Evolutionary conservation across 1,140 invertebrate species (phyloP), one percentile per base, ranked within the genome.

Genomic region (Diploscapter pachys): DNA sequence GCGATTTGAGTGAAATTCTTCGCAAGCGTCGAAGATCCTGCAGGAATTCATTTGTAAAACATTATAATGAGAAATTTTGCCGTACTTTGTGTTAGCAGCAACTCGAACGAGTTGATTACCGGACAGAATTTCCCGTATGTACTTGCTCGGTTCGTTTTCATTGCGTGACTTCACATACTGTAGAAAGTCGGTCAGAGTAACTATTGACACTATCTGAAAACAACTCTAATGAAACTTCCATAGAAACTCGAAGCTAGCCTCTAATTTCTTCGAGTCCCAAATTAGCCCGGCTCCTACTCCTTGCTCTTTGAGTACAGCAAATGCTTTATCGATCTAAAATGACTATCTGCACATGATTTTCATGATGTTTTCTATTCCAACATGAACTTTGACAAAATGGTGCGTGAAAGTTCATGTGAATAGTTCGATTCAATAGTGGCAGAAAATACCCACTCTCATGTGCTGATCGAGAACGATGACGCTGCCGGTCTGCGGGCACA

Each of bases 281-380:
- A 74, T 56, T 4, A 74, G 52, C 11, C 50, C 72, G 6, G 71
- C 13, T n/a, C 67, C 67, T n/a, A 72, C 55, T 9, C 61, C 63
- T 11, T 71, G 49, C 31, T 50, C 48, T 5, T 11, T 31, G 9
- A 74, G 70, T 2, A 70, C 72, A 5, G n/a, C 13, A 55, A 74
- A 74, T 6, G 72, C 72, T 61, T 74, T 74, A 51, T 71, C 67
- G 11, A 73, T 52, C 72, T 71, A 56, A n/a, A 73, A 72, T 59
- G 9, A 11, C 57, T 66, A 9, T 48, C 13, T 48, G 9, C 31
- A 9, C 49, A n/a, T 48, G 11, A 11, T 48, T 48, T 31, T 48
- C 13, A 11, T 48, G 9, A 11, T 61, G 9, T 66, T 48, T 61
- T n/a, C 11, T 48, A 11, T n/a, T 61, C 13, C 49, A 48, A 11